Percentiles rank a stretch among this genome's conserved stretches.
Conservation (phyloP, 1,140 invertebrate genomes). For the Saxidomus purpurata region DNA sequence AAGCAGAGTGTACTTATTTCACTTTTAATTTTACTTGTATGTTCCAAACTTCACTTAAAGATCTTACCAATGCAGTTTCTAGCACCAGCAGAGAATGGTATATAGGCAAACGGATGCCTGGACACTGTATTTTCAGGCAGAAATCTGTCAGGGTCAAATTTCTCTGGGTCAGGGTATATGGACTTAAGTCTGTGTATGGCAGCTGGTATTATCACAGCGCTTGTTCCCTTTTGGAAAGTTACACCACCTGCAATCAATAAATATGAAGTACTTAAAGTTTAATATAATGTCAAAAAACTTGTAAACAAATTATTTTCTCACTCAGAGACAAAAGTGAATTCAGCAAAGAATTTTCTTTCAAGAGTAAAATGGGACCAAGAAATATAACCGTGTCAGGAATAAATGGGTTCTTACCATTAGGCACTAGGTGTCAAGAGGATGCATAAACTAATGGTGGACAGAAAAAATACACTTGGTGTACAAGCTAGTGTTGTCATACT, state of each 20-base stretch:
- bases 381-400: too few relatives aligned
- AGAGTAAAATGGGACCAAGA: too few relatives aligned
- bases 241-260: slow-evolving; percentile 41
- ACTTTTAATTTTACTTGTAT: too few relatives aligned
- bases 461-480: too few relatives aligned
- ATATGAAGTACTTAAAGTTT: not conserved
- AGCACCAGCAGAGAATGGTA: slow-evolving; percentile 95
- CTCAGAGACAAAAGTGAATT: not conserved
- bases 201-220: slow-evolving; percentile 90
- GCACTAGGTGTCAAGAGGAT: too few relatives aligned
- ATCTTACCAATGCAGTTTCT: slow-evolving; percentile 93
- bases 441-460: too few relatives aligned
- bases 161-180: slow-evolving; percentile 93
- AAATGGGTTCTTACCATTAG: too few relatives aligned
- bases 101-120: slow-evolving; percentile 94
- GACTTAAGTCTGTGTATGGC: slow-evolving; percentile 92
- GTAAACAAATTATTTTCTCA: not conserved
- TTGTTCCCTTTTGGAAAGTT: slow-evolving; percentile 87
- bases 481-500: too few relatives aligned
- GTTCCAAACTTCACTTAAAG: too few relatives aligned
- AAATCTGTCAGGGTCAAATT: slow-evolving; percentile 97
- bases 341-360: not conserved
- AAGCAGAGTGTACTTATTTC: too few relatives aligned
- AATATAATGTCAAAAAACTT: not conserved
- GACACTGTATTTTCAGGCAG: slow-evolving; percentile 92